Base-by-base conservation (phyloP, 2,113 vertebrate species). In the Regulus satrapa region DNA sequence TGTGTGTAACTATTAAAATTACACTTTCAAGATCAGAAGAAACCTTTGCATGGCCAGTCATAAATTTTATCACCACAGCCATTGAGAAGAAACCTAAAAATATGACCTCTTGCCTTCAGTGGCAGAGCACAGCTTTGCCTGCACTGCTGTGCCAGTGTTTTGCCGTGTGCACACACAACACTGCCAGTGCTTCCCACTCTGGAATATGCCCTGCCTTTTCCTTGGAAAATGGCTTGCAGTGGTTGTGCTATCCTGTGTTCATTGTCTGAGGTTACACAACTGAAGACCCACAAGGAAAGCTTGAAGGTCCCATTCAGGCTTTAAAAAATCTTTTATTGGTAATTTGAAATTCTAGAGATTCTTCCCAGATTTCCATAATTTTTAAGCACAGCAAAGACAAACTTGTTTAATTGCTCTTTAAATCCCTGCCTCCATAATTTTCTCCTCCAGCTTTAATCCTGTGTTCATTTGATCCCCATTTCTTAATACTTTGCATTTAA, bases 161-260 rank as follows among this genome's bases (percentile, higher is more conserved):
- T 36, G 41, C 66, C 6, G 2, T 1, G 3, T 5, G 9, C 46
- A 38, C 1, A 0, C 40, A n/a, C 34, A 32, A 19, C 1, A 2
- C 32, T 34, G 76, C 31, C 54, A 64, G 63, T 25, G 40, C 63
- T 83, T 68, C 58, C 61, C 2, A 0, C 32, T 62, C 76, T 43
- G 48, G 15, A 78, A 34, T 9, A 31, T 3, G 14, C 43, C 24
- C 21, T 71, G 29, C 24, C 19, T n/a, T 82, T 63, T 28, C 66
- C 52, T 72, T 34, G 52, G 66, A 48, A 74, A 94, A 48, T 18
- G 23, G 11, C 15, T 81, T 69, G 59, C 43, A 41, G 3, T 36
- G 8, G 6, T 55, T 8, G 1, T 69, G 21, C 24, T 64, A 5
- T n/a, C 2, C 0, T 56, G 46, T 17, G 29, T 21, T 71, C 8